Conservation (phyloP, 1,140 invertebrate genomes). For the Pectinophora gossypiella region DNA sequence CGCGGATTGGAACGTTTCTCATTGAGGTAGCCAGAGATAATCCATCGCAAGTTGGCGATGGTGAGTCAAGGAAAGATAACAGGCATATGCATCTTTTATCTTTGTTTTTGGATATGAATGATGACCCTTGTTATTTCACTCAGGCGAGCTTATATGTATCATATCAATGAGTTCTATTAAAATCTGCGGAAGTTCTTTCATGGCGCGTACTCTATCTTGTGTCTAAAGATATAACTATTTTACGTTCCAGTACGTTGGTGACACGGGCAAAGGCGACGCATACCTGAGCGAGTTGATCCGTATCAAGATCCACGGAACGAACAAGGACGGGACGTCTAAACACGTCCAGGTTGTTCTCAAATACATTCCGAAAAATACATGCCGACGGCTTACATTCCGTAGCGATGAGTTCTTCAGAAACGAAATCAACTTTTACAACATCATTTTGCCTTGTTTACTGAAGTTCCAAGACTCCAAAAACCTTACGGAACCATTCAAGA, state of each 20-base stretch:
- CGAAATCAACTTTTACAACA: slow-evolving; percentile 80
- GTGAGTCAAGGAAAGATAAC: too few species aligned
- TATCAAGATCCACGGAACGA: slow-evolving; percentile 73
- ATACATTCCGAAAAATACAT: slow-evolving; percentile 78
- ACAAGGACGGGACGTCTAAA: slow-evolving; percentile 31
- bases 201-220: too few species aligned
- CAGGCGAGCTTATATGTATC: too few species aligned
- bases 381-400: slow-evolving; percentile 78
- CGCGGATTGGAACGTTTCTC: too few species aligned
- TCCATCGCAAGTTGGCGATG: too few species aligned
- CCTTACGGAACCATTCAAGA: slow-evolving; percentile 68
- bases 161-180: too few species aligned
- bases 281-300: slow-evolving; percentile 79
- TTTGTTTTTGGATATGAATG: too few species aligned
- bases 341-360: slow-evolving; percentile 78
- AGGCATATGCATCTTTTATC: too few species aligned
- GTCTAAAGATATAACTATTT: too few species aligned
- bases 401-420: slow-evolving; percentile 82
- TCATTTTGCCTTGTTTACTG: slow-evolving; percentile 75
- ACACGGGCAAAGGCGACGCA: slow-evolving; percentile 78
- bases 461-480: slow-evolving; percentile 71
- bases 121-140: too few species aligned
- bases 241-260: slow-evolving; percentile 45
- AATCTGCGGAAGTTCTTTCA: too few species aligned
- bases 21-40: too few species aligned